These are phyloP conservation scores for Tragelaphus scriptus DNA, from an alignment of 2,113 vertebrate species.

Conservation along the genomic window DNA sequence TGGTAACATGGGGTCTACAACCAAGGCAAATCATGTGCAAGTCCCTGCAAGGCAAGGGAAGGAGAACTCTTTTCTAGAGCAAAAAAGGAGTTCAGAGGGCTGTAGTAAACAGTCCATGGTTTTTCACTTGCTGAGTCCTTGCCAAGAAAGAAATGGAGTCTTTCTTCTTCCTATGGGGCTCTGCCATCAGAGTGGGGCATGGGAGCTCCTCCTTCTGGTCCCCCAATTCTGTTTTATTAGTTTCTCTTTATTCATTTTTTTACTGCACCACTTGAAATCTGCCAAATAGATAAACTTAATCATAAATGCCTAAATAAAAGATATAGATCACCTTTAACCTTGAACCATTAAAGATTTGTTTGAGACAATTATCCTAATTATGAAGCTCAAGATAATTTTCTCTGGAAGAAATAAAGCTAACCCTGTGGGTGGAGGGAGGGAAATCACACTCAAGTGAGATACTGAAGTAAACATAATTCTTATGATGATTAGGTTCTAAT, in stretches of 20 bases:
- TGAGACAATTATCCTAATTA: background rate
- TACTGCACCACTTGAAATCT: background rate
- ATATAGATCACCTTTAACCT: background rate
- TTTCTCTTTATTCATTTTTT: background rate
- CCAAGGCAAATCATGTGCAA: background rate
- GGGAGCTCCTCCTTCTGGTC: background rate
- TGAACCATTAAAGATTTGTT: background rate
- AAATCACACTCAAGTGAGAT: background rate
- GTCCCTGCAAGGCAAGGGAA: background rate
- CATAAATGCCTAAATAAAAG: background rate
- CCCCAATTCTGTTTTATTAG: background rate
- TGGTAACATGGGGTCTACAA: background rate
- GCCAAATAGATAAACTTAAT: background rate
- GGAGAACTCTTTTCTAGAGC: background rate
- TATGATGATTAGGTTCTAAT: background rate
- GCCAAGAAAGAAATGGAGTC: background rate
- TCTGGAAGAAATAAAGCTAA: background rate
- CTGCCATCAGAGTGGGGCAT: background rate
- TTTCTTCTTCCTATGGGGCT: background rate
- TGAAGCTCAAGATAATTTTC: background rate
- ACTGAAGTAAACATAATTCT: background rate
- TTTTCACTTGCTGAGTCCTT: background rate
- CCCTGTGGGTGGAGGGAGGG: accelerated
- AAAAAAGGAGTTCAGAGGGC: background rate
- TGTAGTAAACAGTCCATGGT: background rate